Conservation (phyloP, 2,797 vertebrate species). For the Setipinna tenuifilis region DNA sequence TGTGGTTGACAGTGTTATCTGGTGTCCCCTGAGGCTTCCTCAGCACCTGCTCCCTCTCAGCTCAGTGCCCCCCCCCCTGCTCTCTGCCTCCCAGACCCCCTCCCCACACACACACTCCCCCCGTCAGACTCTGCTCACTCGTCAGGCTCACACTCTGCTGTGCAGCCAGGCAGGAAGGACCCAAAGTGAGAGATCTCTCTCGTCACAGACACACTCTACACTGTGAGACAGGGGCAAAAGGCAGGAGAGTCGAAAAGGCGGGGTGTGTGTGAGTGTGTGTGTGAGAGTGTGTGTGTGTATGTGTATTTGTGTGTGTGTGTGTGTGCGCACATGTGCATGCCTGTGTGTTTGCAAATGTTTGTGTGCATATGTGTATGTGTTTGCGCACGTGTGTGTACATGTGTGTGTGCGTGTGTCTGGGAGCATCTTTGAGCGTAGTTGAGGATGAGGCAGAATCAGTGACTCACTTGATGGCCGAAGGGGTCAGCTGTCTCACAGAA, state of each 20-base stretch:
- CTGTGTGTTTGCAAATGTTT: not conserved
- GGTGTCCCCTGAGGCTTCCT: not conserved
- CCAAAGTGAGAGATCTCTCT: not conserved
- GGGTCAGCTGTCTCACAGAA: constrained; percentile 2
- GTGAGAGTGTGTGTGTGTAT: constrained; percentile 18
- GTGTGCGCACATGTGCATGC: not conserved
- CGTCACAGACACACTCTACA: not conserved
- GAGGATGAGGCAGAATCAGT: not conserved
- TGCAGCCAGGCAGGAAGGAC: not conserved
- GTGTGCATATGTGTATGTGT: not conserved
- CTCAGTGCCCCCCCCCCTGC: not conserved
- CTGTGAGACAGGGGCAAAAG: not conserved
- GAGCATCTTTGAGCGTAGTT: not conserved
- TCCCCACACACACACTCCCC: not conserved
- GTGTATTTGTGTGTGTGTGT: constrained; percentile 8
- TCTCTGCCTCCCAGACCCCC: not conserved
- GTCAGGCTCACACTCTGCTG: not conserved
- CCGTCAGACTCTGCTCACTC: not conserved
- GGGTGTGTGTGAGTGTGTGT: not conserved
- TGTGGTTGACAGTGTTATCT: not conserved
- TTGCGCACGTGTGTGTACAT: not conserved
- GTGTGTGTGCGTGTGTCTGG: not conserved
- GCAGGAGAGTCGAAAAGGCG: too few relatives aligned
- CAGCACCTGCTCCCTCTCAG: constrained; percentile 4
- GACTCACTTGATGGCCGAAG: not conserved